Evolutionary conservation across 2,888 invertebrate species (phyloP), one percentile per base, ranked within the genome.

Genomic region (Zeuzera pyrina): DNA sequence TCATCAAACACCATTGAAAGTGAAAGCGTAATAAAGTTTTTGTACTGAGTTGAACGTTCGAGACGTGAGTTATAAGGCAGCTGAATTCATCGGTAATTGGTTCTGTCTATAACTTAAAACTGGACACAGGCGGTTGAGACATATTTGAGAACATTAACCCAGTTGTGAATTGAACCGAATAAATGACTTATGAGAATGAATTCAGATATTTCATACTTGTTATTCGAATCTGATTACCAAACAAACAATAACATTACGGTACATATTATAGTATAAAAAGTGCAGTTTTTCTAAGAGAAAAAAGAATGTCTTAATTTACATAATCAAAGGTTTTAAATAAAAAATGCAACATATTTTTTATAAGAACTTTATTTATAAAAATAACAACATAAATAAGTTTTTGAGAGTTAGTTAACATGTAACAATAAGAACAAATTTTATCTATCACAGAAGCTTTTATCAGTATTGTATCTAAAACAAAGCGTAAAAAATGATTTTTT

Each of bases 381-480:
- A 44, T 42, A 52, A 45, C 38, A 46, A 40, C 11, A 28, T 49
- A 50, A 52, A 52, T 55, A 47, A 38, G 29, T 41, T 40, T 28
- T 32, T 8, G 28, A 15, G 10, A 24, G 27, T 27, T 35, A 33
- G 34, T 23, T 24, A 36, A 30, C 14, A 32, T 35, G 33, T 38
- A 19, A 25, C 11, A 29, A 19, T 12, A 16, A 37, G 39, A 51
- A 56, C 40, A 50, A n/a, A 49, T 43, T 12, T 52, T 41, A 53
- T 57, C 61, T 76, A 76, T 76, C 74, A 76, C 77, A 76, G 73
- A 63, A 58, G 44, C 42, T 49, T 55, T 59, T 38, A 40, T 36
- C 45, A 43, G 42, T 34, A 33, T 33, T 19, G 6, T 12, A 29
- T n/a, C 33, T 25, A 31, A 24, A 22, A 32, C 29, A 29, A 23